Base-by-base conservation (phyloP, 2,888 invertebrate genomes). In the Sarcophaga rosellei region DNA sequence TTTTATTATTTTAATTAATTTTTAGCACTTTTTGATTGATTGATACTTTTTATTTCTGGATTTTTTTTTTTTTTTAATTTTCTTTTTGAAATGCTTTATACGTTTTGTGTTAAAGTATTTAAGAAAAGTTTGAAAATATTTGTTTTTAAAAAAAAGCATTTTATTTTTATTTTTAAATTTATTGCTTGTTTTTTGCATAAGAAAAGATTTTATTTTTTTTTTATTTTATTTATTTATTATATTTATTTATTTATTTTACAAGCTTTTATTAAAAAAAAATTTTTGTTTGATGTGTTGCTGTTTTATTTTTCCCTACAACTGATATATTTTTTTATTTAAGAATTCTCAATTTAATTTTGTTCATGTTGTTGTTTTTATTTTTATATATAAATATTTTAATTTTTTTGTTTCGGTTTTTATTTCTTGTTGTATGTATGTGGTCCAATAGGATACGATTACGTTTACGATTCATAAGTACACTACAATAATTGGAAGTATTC, bases 401-500 rank as follows among this genome's bases (percentile, higher is more conserved):
- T 8, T 35, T 35, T 35, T 10, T 35, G 25, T 35, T 6, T 6
- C 1, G 6, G 25, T 35, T 35, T 35, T 35, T 35, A 6, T 35
- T 35, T 35, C 6, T 35, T 35, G 35, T 35, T 35, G 35, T 68
- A 74, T 35, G 35, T 68, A 74, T 86, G 78, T 86, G 86, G 86
- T 86, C 86, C 86, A 75, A 84, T 78, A 86, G 81, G 84, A 86
- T 86, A 84, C 81, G 53, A 53, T 86, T 84, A 63, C 81, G 77
- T n/a, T 84, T 86, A 63, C 81, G 77, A 21, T 84, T 86, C 81
- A 84, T 86, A 86, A 86, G 81, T 86, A 74, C 66, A 66, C 86
- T 84, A 86, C 76, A 74, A 10, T 84, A 86, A 78, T 84, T 86
- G 86, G 86, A 86, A 86, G 86, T 84, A 70, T 73, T 25, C n/a